Evolutionary conservation across 2,797 vertebrate genomes (phyloP).

Genomic region (Halcyon badia): DNA sequence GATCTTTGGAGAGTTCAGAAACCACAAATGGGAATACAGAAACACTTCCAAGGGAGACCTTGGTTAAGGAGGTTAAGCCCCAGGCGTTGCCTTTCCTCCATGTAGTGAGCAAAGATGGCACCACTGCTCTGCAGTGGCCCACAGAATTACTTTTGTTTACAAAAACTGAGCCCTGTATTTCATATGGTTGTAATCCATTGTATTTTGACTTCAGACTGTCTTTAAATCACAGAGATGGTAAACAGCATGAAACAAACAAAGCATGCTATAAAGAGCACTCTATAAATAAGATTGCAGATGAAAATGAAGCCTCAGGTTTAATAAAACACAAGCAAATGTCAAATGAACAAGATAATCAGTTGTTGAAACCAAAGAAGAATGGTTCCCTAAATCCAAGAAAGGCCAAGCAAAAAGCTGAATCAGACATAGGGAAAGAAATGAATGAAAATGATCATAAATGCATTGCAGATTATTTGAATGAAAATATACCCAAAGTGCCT

Average conservation of each 20-base stretch:
- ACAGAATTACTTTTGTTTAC: slow-evolving; percentile 90
- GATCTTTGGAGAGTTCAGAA: slow-evolving; percentile 60
- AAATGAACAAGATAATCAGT: slow-evolving; percentile 82
- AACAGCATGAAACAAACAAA: slow-evolving; percentile 58
- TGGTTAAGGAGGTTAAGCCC: slow-evolving; percentile 50
- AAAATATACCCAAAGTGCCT: slow-evolving; percentile 81
- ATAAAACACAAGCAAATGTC: slow-evolving; percentile 79
- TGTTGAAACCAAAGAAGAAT: slow-evolving; percentile 87
- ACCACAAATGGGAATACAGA: slow-evolving; percentile 22
- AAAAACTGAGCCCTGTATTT: slow-evolving; percentile 89
- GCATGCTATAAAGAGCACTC: slow-evolving; percentile 44
- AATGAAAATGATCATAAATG: slow-evolving; percentile 75
- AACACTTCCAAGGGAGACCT: slow-evolving; percentile 4
- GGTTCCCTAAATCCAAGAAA: slow-evolving; percentile 78
- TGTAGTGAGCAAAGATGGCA: slow-evolving; percentile 90
- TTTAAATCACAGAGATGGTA: slow-evolving; percentile 74
- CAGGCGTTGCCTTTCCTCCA: slow-evolving; percentile 81
- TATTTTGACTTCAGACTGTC: slow-evolving; percentile 85
- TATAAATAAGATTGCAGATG: slow-evolving; percentile 42
- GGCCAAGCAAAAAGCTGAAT: slow-evolving; percentile 83
- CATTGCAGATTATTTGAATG: slow-evolving; percentile 70
- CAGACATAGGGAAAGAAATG: slow-evolving; percentile 74
- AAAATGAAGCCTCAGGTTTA: slow-evolving; percentile 78
- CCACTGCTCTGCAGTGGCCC: slow-evolving; percentile 89
- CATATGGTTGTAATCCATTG: slow-evolving; percentile 93